Conservation (phyloP, 2,113 vertebrate species). For the Archilochus colubris region DNA sequence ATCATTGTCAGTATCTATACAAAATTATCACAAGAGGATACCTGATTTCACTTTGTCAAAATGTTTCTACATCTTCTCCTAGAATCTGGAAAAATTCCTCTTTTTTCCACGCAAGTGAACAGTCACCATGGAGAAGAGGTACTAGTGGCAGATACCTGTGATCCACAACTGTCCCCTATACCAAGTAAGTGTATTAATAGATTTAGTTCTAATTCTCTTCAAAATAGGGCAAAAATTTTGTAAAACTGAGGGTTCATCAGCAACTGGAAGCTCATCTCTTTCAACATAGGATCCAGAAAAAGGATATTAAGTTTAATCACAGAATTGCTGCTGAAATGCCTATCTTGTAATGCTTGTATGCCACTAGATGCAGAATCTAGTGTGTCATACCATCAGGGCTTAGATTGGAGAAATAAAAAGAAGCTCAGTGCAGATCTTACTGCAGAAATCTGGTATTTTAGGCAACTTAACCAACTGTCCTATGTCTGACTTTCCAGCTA, state of each 20-base stretch:
- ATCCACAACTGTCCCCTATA: conserved; percentile 73
- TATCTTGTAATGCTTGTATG: neutral
- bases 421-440: neutral
- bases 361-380: neutral
- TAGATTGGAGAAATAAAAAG: neutral
- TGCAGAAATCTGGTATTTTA: neutral
- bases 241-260: neutral
- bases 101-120: conserved; percentile 62
- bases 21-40: neutral
- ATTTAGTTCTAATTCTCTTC: neutral
- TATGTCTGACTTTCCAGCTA: neutral
- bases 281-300: neutral
- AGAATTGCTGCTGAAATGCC: neutral
- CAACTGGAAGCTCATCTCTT: neutral
- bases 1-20: neutral
- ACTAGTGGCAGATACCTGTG: conserved; percentile 89
- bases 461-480: neutral
- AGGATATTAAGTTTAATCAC: neutral
- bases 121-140: conserved; percentile 70
- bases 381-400: neutral
- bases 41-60: neutral
- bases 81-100: conserved; percentile 67
- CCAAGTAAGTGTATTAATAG: conserved; percentile 61
- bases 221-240: neutral
- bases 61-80: conserved; percentile 5